Evolutionary conservation across 2,113 vertebrate genomes (phyloP).

Genomic region (Rhineura floridana): DNA sequence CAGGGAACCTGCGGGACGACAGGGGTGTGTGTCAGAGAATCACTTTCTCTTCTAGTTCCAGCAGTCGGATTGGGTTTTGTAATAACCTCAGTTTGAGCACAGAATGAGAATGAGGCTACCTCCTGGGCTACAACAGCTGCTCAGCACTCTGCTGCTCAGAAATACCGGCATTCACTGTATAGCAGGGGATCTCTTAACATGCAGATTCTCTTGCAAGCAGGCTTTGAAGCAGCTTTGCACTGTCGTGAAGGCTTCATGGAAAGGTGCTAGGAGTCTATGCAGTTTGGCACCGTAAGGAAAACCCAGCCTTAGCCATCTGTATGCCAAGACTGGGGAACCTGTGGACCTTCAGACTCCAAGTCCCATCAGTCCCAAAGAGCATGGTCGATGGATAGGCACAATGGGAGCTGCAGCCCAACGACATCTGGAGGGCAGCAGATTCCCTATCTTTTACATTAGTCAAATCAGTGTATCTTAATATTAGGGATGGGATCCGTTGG

Average conservation of each 20-base stretch:
- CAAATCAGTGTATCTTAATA: no score
- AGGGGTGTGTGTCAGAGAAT: not conserved
- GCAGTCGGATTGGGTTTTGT: conserved; percentile 24
- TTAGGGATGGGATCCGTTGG: no score
- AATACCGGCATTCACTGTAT: not conserved
- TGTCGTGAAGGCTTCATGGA: no score
- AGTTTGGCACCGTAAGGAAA: not conserved
- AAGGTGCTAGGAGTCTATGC: not conserved
- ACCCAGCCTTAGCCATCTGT: not conserved
- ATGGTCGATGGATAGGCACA: no score
- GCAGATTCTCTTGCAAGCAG: fast-evolving
- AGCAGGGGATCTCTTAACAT: not conserved
- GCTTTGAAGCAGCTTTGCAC: fast-evolving
- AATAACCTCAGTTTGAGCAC: not conserved
- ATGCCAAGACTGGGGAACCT: no score
- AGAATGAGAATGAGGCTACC: conserved; percentile 48
- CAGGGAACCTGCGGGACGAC: conserved; percentile 27
- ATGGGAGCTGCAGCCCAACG: no score
- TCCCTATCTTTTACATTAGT: no score
- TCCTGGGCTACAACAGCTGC: not conserved
- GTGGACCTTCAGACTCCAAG: no score
- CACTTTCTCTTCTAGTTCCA: conserved; percentile 28
- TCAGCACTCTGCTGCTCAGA: conserved; percentile 5
- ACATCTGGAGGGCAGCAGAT: no score
- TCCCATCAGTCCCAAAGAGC: no score